Percentiles rank a stretch among this genome's conserved stretches.
Evolutionary conservation across 2,888 invertebrate genomes (phyloP).

Genomic region (Rugalucina vietnamica): DNA sequence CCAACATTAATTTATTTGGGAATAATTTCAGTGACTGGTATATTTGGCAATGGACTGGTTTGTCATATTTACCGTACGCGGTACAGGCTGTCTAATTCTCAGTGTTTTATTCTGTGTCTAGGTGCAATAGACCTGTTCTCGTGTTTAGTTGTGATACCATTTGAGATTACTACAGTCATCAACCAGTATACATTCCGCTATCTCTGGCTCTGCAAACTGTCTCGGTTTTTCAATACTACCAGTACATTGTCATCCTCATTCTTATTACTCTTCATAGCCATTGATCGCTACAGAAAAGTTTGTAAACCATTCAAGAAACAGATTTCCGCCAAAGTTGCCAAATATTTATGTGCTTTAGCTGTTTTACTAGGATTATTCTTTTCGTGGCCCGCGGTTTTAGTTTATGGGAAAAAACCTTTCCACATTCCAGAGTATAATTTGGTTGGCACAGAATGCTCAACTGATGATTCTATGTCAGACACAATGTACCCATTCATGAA

Average conservation of each 20-base stretch:
- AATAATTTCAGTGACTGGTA: slow-evolving; percentile 42
- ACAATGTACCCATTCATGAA: slow-evolving; percentile 54
- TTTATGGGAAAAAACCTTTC: slow-evolving; percentile 56
- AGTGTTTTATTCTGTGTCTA: slow-evolving; percentile 49
- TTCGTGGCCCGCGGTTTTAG: slow-evolving; percentile 47
- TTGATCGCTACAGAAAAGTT: slow-evolving; percentile 68
- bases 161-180: slow-evolving; percentile 47
- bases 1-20: slow-evolving; percentile 48
- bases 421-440: slow-evolving; percentile 22
- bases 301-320: slow-evolving; percentile 65
- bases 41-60: slow-evolving; percentile 51
- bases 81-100: slow-evolving; percentile 53
- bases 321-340: slow-evolving; percentile 56
- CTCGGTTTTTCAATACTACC: slow-evolving; percentile 43
- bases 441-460: slow-evolving; percentile 65
- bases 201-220: slow-evolving; percentile 35
- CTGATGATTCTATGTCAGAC: slow-evolving; percentile 44
- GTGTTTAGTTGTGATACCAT: slow-evolving; percentile 49
- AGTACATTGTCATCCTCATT: slow-evolving; percentile 44
- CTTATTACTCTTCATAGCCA: slow-evolving; percentile 49
- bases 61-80: slow-evolving; percentile 50
- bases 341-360: slow-evolving; percentile 36
- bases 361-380: slow-evolving; percentile 32
- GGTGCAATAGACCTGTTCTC: slow-evolving; percentile 55
- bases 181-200: slow-evolving; percentile 51